Evolutionary conservation across 1,140 invertebrate genomes (phyloP), one percentile per base, ranked within the genome.

Genomic region (Probaryconus sp.): DNA sequence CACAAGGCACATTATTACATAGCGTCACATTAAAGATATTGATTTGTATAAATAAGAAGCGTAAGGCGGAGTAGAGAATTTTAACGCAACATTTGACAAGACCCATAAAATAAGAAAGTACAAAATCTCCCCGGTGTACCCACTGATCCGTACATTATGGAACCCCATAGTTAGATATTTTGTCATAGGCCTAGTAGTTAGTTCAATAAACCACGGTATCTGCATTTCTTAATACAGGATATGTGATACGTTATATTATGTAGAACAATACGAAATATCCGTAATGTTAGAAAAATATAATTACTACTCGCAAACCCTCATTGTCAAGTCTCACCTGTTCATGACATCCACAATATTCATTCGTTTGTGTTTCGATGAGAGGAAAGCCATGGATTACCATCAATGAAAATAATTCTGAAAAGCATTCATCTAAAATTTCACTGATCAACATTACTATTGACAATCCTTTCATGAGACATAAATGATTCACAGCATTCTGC

Each of bases 401-500:
- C 17, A 43, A 35, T n/a, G 16, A 2, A 38, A 50, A 24, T 18
- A 17, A 60, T n/a, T n/a, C n/a, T 35, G 17, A 9, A 5, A 11
- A 24, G 6, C 13, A 37, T 33, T 20, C 6, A 16, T 51, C n/a
- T 6, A 26, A 42, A 64, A 14, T 20, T 13, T 17, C 20, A 38
- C 28, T 21, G 11, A 38, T 14, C 48, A 3, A 42, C 24, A 50
- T 65, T 28, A 13, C 24, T 18, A n/a, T 56, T 48, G 11, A 30
- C 31, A 33, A 24, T 18, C 53, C 60, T 58, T 51, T 68, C 61
- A 58, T 30, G 30, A 71, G 47, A 73, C 51, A 72, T 30, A 70
- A 71, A 72, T 64, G 56, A 72, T 55, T 42, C 63, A 74, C 78
- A 70, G 80, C 81, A 84, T 85, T 85, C 82, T 84, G 83, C 83